Evolutionary conservation across 2,888 invertebrate species (phyloP), one percentile per base, ranked within the genome.

Genomic region (Pecten maximus): DNA sequence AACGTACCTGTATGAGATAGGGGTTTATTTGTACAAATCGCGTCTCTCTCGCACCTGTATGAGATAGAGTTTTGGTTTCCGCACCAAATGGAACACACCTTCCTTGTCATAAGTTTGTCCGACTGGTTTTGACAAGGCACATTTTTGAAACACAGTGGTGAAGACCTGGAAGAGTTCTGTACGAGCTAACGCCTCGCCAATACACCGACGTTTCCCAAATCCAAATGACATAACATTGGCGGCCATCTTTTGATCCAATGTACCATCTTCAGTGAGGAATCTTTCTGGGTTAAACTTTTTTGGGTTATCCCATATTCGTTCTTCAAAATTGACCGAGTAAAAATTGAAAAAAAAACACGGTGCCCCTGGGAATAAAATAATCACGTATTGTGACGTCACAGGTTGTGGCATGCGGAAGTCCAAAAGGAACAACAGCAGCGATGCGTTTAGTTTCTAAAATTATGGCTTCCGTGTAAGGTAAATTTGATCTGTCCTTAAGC

Each of bases 91-190:
- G 44, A 44, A 44, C 44, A 44, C 44, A 4, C 44, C 44, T 44
- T 44, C 44, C 12, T 44, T 44, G 44, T 44, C 44, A 44, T 44
- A 44, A 4, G 44, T 44, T 44, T 44, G 8, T 44, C 44, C 44
- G 44, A 44, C 48, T 40, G 40, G 40, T 35, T 87, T 40, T 44
- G 35, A 40, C 6, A 90, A 40, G 6, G 40, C 40, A 88, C 88
- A 90, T n/a, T 86, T 88, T 40, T 86, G 87, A 1, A 90, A 87
- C 28, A 90, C 35, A n/a, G 50, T 90, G 8, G 44, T 40, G n/a
- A 90, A 60, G 35, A 90, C 35, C 28, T 88, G 39, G 86, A 90
- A 90, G 12, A 88, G 39, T 88, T 90, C 90, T 44, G 74, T 90
- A 16, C 88, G 86, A 10, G 90, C 90, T n/a, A 90, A 54, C 48